Evolutionary conservation across 2,113 vertebrate species (phyloP).

Genomic region (Stegastes partitus): DNA sequence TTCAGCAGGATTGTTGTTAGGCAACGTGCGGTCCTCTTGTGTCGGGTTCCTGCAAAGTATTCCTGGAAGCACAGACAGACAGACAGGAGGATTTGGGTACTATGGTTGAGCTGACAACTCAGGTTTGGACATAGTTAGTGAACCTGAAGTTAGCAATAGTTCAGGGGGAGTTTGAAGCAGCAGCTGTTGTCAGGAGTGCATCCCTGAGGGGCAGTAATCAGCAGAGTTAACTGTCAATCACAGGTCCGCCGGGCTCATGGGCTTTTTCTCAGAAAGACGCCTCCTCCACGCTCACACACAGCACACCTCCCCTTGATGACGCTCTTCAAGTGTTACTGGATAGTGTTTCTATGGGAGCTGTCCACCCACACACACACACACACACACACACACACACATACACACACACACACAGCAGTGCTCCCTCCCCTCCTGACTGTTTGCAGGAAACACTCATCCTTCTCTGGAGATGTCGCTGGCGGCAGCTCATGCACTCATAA

Average conservation of each 20-base stretch:
- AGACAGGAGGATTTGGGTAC: conserved; percentile 29
- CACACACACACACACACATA: conserved; percentile 48
- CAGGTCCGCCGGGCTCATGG: conserved; percentile 61
- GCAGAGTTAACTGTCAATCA: conserved; percentile 82
- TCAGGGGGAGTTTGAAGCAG: conserved; percentile 62
- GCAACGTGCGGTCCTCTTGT: neutral
- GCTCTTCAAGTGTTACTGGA: conserved; percentile 75
- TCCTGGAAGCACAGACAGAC: conserved; percentile 31
- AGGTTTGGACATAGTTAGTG: conserved; percentile 58
- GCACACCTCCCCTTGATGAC: conserved; percentile 75
- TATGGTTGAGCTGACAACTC: conserved; percentile 39
- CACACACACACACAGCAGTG: conserved; percentile 44
- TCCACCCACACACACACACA: conserved; percentile 61
- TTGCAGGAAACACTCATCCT: conserved; percentile 81
- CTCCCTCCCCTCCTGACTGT: conserved; percentile 67
- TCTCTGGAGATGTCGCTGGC: conserved; percentile 79
- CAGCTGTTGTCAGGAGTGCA: conserved; percentile 71
- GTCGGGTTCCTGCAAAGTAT: conserved; percentile 38
- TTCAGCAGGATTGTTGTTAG: conserved; percentile 25
- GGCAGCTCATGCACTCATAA: conserved; percentile 77
- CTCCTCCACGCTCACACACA: conserved; percentile 50
- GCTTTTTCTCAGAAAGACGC: conserved; percentile 74
- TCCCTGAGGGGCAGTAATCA: conserved; percentile 70
- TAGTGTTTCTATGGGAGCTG: conserved; percentile 79
- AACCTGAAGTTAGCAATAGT: conserved; percentile 61